These are phyloP conservation scores for Achatina immaculata DNA, from an alignment of 1,140 invertebrate species.

Conservation along the genomic window DNA sequence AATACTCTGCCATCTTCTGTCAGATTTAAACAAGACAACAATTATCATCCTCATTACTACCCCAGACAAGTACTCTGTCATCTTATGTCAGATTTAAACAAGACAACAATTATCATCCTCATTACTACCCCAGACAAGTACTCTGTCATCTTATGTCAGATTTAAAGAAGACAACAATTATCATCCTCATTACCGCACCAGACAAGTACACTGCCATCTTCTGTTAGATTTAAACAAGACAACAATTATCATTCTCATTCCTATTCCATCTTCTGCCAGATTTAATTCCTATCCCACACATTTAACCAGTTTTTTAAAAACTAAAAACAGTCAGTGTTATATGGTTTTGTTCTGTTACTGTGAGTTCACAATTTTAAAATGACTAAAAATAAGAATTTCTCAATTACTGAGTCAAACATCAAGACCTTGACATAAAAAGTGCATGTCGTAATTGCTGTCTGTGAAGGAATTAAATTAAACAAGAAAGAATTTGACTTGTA, in stretches of 20 bases:
- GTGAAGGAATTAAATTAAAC: no score
- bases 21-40: not conserved
- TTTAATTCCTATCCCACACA: slow-evolving; percentile 65
- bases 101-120: not conserved
- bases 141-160: not conserved
- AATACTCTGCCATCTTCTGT: not conserved
- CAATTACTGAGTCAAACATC: no score
- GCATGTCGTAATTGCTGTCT: no score
- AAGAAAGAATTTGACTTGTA: no score
- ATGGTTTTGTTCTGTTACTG: no score
- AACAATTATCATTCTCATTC: no score
- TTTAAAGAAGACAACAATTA: slow-evolving; percentile 63
- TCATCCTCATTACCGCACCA: slow-evolving; percentile 73
- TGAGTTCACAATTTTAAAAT: no score
- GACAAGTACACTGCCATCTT: slow-evolving; percentile 65
- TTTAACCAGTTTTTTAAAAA: slow-evolving; percentile 51
- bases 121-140: no score
- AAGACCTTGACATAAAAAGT: no score
- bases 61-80: slow-evolving; percentile 69
- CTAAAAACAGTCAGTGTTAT: not conserved
- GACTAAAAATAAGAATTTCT: no score
- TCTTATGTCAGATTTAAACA: slow-evolving; percentile 49
- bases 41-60: slow-evolving; percentile 75
- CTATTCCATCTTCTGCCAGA: not conserved
- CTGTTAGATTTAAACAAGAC: slow-evolving; percentile 41